Conservation (phyloP, 2,797 vertebrate species). For the Parotocinclus haroldoi region DNA sequence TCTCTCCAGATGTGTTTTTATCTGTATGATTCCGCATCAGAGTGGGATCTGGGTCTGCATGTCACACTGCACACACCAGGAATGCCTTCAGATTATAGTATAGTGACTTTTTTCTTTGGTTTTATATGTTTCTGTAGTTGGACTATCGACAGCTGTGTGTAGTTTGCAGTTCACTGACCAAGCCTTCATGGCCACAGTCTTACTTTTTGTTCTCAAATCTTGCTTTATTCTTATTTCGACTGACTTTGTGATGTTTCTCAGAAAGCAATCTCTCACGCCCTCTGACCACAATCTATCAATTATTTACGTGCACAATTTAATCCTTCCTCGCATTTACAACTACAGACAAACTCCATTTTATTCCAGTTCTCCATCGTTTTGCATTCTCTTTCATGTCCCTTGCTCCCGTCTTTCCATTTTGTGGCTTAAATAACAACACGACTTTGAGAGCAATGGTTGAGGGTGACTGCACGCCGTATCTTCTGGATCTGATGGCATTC, state of each 20-base stretch:
- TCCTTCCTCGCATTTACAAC: conserved; percentile 47
- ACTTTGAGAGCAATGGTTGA: conserved; percentile 39
- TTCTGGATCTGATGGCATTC: conserved; percentile 3
- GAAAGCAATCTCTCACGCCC: conserved; percentile 1
- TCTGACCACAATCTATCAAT: conserved; percentile 49
- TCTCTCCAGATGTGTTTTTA: too few relatives aligned
- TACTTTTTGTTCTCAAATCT: neutral
- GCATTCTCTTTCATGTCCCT: conserved; percentile 5
- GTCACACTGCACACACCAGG: neutral
- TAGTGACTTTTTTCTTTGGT: conserved; percentile 1
- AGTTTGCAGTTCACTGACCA: conserved; percentile 1
- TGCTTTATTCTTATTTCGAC: neutral
- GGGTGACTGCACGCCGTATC: conserved; percentile 25
- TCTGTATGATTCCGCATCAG: too few relatives aligned
- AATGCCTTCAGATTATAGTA: neutral
- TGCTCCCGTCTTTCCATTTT: conserved; percentile 29
- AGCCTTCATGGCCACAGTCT: neutral
- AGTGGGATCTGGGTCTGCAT: too few relatives aligned
- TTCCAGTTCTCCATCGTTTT: conserved; percentile 6
- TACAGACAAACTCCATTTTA: conserved; percentile 50
- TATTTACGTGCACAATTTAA: conserved; percentile 54
- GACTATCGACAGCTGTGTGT: conserved; percentile 15
- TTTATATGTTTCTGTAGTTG: conserved; percentile 7
- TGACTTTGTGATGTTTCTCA: conserved; percentile 7
- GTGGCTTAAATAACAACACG: conserved; percentile 55